Conservation (phyloP, 1,140 invertebrate species). For the Drosophila punjabiensis region DNA sequence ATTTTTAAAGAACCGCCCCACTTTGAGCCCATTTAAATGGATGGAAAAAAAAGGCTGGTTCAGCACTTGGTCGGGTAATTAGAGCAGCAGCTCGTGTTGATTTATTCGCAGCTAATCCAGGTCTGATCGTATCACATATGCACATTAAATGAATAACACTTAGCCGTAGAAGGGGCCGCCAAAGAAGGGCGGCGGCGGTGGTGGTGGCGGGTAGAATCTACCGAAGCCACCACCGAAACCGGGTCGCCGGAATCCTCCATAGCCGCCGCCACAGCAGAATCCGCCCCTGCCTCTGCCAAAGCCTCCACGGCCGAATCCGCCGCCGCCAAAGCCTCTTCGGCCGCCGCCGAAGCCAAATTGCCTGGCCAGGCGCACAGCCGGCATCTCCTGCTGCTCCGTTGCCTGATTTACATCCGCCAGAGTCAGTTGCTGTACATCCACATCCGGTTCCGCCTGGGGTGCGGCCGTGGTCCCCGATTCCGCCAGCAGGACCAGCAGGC, state of each 20-base stretch:
- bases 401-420: constrained; percentile 78
- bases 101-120: constrained; percentile 48
- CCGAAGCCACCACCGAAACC: constrained; percentile 33
- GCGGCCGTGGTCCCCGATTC: background rate
- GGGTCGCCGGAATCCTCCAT: constrained; percentile 15
- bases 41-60: constrained; percentile 21
- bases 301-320: constrained; percentile 19
- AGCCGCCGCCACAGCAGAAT: constrained; percentile 13
- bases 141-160: constrained; percentile 50
- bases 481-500: constrained; percentile 45
- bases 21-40: constrained; percentile 3
- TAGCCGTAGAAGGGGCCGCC: constrained; percentile 54
- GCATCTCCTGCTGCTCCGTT: constrained; percentile 60
- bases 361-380: constrained; percentile 63
- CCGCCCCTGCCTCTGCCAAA: constrained; percentile 30
- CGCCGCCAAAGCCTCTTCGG: constrained; percentile 24
- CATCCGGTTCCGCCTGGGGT: constrained; percentile 16
- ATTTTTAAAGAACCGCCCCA: constrained; percentile 6
- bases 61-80: constrained; percentile 50
- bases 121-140: constrained; percentile 56
- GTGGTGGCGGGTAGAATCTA: constrained; percentile 46
- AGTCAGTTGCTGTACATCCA: constrained; percentile 75
- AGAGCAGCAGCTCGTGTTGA: constrained; percentile 50
- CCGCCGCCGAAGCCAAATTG: constrained; percentile 53
- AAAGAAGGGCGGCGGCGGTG: constrained; percentile 47